Evolutionary conservation across 2,113 vertebrate genomes (phyloP), one percentile per base, ranked within the genome.

Genomic region (Chloebia gouldiae): DNA sequence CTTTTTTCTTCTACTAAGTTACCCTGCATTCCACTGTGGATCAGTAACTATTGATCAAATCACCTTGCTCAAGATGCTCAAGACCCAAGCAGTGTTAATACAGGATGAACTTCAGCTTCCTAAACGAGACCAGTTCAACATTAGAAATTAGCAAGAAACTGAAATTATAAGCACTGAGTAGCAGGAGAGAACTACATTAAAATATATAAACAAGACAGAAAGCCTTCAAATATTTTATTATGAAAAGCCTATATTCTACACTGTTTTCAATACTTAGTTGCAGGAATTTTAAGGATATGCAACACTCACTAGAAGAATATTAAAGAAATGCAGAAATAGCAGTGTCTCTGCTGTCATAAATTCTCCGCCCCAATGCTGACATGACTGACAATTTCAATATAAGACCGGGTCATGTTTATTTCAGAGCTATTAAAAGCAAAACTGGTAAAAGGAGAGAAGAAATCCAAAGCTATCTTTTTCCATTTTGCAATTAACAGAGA

Each of bases 391-490:
- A 60, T 53, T 79, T 82, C 54, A 79, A 66, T 45, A 71, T 86
- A 65, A 92, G 66, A 69, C 30, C 1, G 1, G 57, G 53, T 76
- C 66, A 69, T n/a, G 45, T 57, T 93, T n/a, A 84, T 92, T 89
- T 92, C 66, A 68, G 56, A 88, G 64, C 65, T 91, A 95, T 72
- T 93, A 91, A 87, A 92, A 92, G 70, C 65, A 79, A 76, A 93
- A 51, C 31, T 20, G n/a, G 86, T 16, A 68, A 89, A 56, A 92
- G 21, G n/a, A 85, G 57, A 82, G 37, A 91, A 79, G 70, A 81
- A 75, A 95, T 39, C 40, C 53, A 45, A 95, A 78, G 19, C 25
- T 18, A 86, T 23, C 57, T 79, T 86, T 54, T 81, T 31, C 42
- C 44, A 56, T 65, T 88, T 79, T 69, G 51, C 66, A 93, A 91